Conservation (phyloP, 2,113 vertebrate species). For the Rhombomys opimus region DNA sequence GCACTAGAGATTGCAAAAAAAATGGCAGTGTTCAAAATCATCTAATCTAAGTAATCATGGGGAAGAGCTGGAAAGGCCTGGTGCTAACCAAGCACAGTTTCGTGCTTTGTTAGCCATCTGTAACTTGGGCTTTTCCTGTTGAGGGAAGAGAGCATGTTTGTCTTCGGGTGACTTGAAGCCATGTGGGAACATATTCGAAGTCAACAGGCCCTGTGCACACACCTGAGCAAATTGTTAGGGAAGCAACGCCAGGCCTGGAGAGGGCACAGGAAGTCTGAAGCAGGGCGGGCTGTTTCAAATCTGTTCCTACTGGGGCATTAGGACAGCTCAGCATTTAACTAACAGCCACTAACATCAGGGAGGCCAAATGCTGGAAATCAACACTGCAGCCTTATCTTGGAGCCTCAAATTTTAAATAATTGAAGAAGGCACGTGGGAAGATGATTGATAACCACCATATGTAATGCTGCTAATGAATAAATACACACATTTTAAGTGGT, state of each 20-base stretch:
- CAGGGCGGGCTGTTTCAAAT: neutral
- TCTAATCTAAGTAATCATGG: neutral
- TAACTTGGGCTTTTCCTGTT: conserved; percentile 6
- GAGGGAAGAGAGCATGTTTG: neutral
- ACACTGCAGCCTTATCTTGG: neutral
- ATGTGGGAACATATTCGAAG: neutral
- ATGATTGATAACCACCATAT: neutral
- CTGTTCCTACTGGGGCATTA: neutral
- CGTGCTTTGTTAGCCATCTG: neutral
- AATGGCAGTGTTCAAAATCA: conserved; percentile 51
- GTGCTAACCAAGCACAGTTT: neutral
- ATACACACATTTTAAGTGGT: neutral
- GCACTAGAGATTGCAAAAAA: conserved; percentile 56
- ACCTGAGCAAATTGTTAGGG: neutral
- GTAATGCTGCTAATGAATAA: neutral
- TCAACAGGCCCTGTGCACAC: neutral
- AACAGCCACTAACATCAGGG: neutral
- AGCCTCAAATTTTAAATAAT: conserved; percentile 27
- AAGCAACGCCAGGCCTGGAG: neutral
- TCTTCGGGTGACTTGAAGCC: neutral
- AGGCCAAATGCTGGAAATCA: neutral
- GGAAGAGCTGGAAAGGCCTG: neutral
- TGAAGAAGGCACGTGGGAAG: neutral
- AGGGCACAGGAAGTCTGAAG: neutral
- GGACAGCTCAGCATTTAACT: neutral